These are phyloP conservation scores for Hormaphis cornu DNA, from an alignment of 1,140 invertebrate genomes.

Conservation along the genomic window DNA sequence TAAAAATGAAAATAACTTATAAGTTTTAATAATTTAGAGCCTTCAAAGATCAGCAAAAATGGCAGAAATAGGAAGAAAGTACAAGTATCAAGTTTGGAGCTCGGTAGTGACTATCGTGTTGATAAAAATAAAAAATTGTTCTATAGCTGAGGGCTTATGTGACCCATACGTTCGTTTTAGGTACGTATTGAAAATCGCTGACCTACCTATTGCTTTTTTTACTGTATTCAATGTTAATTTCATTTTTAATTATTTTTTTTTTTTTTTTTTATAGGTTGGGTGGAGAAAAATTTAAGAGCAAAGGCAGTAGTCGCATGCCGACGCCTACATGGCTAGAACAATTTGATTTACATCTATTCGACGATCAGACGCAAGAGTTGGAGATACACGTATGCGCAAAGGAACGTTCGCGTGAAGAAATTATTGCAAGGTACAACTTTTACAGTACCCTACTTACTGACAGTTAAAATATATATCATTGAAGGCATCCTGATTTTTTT, in stretches of 20 bases:
- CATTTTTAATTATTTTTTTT: background rate
- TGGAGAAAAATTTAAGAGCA: conserved; percentile 96
- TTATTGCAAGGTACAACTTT: conserved; percentile 62
- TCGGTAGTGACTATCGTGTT: conserved; percentile 91
- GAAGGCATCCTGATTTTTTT: no score
- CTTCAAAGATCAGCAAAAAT: conserved; percentile 46
- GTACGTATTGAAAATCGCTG: conserved; percentile 45
- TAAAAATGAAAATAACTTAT: background rate
- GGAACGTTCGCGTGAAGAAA: conserved; percentile 73
- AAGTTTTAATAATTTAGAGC: background rate
- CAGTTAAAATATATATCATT: no score
- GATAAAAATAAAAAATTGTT: conserved; percentile 85
- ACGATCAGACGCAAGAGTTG: conserved; percentile 74
- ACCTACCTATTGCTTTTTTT: background rate
- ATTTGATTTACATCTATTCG: conserved; percentile 92
- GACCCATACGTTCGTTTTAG: conserved; percentile 96
- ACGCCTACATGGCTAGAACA: conserved; percentile 92
- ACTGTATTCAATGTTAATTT: background rate
- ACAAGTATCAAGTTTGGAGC: conserved; percentile 89
- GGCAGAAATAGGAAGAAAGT: conserved; percentile 63
- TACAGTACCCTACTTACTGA: background rate
- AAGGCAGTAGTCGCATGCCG: conserved; percentile 73
- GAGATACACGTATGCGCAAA: conserved; percentile 88
- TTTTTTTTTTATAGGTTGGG: conserved; percentile 60
- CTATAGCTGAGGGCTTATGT: conserved; percentile 81